Evolutionary conservation across 2,797 vertebrate genomes (phyloP), one percentile per base, ranked within the genome.

Genomic region (Lagocephalus sceleratus): DNA sequence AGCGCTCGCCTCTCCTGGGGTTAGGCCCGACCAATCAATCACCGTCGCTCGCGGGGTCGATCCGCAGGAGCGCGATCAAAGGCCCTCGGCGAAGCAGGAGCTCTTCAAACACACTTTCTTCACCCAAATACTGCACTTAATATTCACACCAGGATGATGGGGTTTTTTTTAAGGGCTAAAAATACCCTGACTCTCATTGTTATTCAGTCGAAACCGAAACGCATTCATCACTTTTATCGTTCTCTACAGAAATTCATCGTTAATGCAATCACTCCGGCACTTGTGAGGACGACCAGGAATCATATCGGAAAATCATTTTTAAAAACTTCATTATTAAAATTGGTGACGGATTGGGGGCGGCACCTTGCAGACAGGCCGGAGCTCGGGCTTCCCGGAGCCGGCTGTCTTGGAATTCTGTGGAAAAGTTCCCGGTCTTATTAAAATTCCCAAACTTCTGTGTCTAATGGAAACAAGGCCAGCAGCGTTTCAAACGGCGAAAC

Each of bases 11-110:
- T 85, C 81, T 84, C 67, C 65, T 20, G 69, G 68, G 80, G 71
- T 70, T 75, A 63, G 79, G 76, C 57, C 38, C 5, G 66, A 79
- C 52, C 78, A 78, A 87, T 85, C 82, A 73, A 83, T 84, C 79
- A 73, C 61, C 22, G 46, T 1, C 44, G 4, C 57, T 48, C 17
- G 0, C 21, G 71, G 40, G 12, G 62, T 52, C 62, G 53, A 67
- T 68, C 64, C 61, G 47, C 48, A 73, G 70, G 76, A 74, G 62
- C 16, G 55, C 64, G 71, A 63, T 63, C 42, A 52, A 67, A 69
- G 20, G 54, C 48, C 60, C 51, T 55, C 42, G 11, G 17, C 17
- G 52, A 64, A 58, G 54, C 53, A 32, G 51, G 0, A 35, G 53
- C 46, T 63, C 63, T 56, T 63, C 44, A 60, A 32, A 72, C 41